A percentile compares a stretch with the other conserved stretches of the same genome.
Conservation (phyloP, 2,888 invertebrate genomes). For the Amiota minor region DNA sequence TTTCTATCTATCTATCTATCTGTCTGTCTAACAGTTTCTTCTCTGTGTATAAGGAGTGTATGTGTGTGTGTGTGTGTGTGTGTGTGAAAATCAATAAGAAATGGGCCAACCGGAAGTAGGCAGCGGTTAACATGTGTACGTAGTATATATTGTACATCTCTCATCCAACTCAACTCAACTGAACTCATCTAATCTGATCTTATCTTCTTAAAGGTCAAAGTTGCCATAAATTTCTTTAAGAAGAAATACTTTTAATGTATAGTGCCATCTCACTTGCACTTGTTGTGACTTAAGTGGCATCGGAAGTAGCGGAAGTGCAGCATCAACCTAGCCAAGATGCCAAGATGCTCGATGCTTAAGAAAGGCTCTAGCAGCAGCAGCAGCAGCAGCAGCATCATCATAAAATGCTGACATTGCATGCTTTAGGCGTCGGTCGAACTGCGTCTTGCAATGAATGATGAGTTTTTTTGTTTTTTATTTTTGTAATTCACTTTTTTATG, state of each 20-base stretch:
- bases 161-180: neutral
- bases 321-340: neutral
- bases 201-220: constrained; percentile 2
- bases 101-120: constrained; percentile 42
- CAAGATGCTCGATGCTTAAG: no score
- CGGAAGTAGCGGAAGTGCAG: constrained; percentile 26
- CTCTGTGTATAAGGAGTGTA: neutral
- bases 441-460: neutral
- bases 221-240: neutral
- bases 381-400: no score
- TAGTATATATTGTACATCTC: neutral
- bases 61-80: neutral
- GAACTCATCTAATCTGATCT: neutral
- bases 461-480: constrained; percentile 56
- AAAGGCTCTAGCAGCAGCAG: no score
- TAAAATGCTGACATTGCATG: no score
- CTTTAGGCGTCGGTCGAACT: no score
- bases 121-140: constrained; percentile 27
- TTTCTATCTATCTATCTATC: neutral
- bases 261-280: neutral
- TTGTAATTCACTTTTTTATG: constrained; percentile 1
- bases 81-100: constrained; percentile 23
- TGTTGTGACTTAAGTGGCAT: constrained; percentile 9
- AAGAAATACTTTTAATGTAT: neutral
- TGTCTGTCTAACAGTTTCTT: no score